Evolutionary conservation across 2,113 vertebrate genomes (phyloP), one percentile per base, ranked within the genome.

Genomic region (Thalassarche chlororhynchos): DNA sequence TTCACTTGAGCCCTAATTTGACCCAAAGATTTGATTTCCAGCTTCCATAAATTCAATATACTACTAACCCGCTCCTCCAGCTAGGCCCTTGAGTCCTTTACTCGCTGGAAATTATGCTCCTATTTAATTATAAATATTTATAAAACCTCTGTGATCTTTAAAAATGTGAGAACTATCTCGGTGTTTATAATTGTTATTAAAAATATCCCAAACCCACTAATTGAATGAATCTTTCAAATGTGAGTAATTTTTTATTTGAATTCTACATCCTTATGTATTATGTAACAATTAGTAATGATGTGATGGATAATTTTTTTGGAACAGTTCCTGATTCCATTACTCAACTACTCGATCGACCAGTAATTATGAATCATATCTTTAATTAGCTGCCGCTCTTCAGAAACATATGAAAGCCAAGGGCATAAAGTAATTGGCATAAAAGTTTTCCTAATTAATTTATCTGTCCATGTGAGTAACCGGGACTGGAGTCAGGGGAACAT

Each of bases 391-490:
- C 79, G 98, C 98, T 99, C 98, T 98, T 98, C 98, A 98, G 98
- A 99, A 99, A 98, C 98, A 98, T 98, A 98, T 98, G 98, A 98
- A 98, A 99, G 99, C 98, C 98, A 99, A 98, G 98, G 98, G 98
- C 98, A 99, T 99, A 98, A 98, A 98, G 99, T 99, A 99, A 99
- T 99, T 99, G 99, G 99, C 98, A 99, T 99, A 98, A 99, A 99
- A 98, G 98, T 98, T 98, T 99, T 98, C 98, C 98, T 99, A 99
- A 99, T 99, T 99, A 99, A 99, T 99, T 99, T 99, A 99, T 99
- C 98, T 99, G 99, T 98, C 98, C 98, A 79, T 98, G 98, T 99
- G 98, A 98, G 98, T 98, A 99, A 98, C 98, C 98, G 92, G 98
- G 98, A 98, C 98, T 98, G 98, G 98, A 99, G 98, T 99, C 98